These are phyloP conservation scores for Morpho helenor DNA, from an alignment of 2,888 invertebrate genomes.

Conservation along the genomic window DNA sequence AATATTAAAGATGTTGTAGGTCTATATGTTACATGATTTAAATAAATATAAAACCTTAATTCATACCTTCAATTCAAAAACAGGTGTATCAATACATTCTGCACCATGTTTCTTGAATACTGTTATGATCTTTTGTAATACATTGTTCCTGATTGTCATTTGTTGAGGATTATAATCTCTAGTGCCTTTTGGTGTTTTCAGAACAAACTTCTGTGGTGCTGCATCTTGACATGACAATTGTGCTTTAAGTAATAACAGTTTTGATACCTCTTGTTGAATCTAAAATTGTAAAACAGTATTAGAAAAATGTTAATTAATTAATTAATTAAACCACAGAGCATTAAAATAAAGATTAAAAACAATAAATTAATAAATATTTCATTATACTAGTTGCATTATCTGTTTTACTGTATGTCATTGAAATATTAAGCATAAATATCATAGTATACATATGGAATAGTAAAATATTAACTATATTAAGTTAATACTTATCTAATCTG, in stretches of 20 bases:
- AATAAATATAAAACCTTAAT: neutral
- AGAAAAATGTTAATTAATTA: too few relatives aligned
- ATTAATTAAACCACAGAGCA: too few relatives aligned
- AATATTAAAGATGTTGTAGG: too few relatives aligned
- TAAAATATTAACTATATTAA: too few relatives aligned
- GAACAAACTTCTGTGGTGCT: slow-evolving; percentile 86
- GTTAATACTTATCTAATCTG: too few relatives aligned
- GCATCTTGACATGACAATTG: slow-evolving; percentile 81
- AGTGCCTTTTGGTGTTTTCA: slow-evolving; percentile 96
- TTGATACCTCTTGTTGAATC: slow-evolving; percentile 92
- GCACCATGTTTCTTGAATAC: slow-evolving; percentile 98
- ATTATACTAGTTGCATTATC: too few relatives aligned
- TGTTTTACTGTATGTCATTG: too few relatives aligned
- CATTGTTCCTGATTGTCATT: slow-evolving; percentile 93
- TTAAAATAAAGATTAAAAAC: too few relatives aligned
- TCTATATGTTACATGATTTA: too few relatives aligned
- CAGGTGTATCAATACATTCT: slow-evolving; percentile 98
- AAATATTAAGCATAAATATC: too few relatives aligned
- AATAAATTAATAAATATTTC: too few relatives aligned
- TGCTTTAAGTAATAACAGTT: slow-evolving; percentile 88
- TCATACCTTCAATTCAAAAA: slow-evolving; percentile 95
- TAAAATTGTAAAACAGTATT: slow-evolving; percentile 49
- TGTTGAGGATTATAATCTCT: slow-evolving; percentile 96
- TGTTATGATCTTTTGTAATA: slow-evolving; percentile 90
- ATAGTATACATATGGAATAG: too few relatives aligned